Percentiles rank a stretch among this genome's conserved stretches.
These are phyloP conservation scores for Actinostola sp. DNA, from an alignment of 92 coral and sea anemone genomes.

Conservation along the genomic window DNA sequence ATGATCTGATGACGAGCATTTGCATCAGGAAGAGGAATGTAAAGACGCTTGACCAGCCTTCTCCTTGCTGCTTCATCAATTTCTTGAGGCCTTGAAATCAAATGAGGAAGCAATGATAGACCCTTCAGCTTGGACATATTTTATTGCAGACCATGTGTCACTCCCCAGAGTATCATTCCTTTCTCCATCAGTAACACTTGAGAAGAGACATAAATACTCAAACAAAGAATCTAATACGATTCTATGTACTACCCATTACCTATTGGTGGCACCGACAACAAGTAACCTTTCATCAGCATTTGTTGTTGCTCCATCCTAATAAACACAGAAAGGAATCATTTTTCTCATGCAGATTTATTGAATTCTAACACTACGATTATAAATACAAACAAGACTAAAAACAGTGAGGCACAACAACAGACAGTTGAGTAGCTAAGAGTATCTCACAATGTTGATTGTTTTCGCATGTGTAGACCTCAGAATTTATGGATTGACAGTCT, in stretches of 20 bases:
- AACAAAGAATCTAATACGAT: not conserved
- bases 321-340: not conserved
- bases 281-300: constrained; percentile 89
- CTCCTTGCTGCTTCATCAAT: constrained; percentile 98
- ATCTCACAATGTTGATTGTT: too few relatives aligned
- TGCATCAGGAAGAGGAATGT: constrained; percentile 93
- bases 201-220: too few relatives aligned
- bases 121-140: too few relatives aligned
- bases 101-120: not conserved
- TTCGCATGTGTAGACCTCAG: too few relatives aligned
- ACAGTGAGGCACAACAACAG: too few relatives aligned
- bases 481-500: too few relatives aligned
- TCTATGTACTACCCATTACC: constrained; percentile 41
- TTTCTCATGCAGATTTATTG: too few relatives aligned
- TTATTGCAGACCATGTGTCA: not conserved
- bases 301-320: constrained; percentile 95
- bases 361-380: too few relatives aligned
- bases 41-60: constrained; percentile 93
- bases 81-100: constrained; percentile 85
- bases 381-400: too few relatives aligned
- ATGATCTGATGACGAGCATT: constrained; percentile 89
- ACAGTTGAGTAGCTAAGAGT: too few relatives aligned
- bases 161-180: not conserved
- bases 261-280: constrained; percentile 97
- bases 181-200: not conserved